Evolutionary conservation across 2,113 vertebrate species (phyloP), one percentile per base, ranked within the genome.

Genomic region (Mellivora capensis): DNA sequence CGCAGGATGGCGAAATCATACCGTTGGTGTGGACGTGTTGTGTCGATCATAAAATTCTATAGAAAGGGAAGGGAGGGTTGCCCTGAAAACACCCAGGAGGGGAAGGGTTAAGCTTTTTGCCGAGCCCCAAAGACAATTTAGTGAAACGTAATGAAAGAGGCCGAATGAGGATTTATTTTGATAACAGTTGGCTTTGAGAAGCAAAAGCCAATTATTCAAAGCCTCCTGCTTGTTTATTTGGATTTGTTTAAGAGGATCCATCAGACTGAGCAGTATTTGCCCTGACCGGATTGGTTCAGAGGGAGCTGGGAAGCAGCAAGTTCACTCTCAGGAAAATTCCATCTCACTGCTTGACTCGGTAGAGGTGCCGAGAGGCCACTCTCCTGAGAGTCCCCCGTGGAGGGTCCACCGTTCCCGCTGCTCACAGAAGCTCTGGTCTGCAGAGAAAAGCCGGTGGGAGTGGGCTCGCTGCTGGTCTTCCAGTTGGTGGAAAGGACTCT

Each of bases 201-300:
- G 93, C 91, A 88, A 91, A 97, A 93, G 77, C 37, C 94, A 93
- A 81, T 98, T 97, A 97, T 76, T 87, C 88, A 59, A 93, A 90
- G 91, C 91, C 62, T 52, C 47, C 83, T 81, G 20, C 81, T 85
- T 89, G 62, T 86, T 96, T 91, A 57, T n/a, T 93, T 57, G 57
- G 52, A 81, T 82, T 57, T 86, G 3, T 72, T 81, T 57, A 90
- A 92, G 77, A 95, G 89, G 52, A 25, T 25, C 39, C 72, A 42
- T 54, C 49, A 80, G 52, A 29, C 89, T 1, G 49, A 88, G 61
- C 82, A 37, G 37, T 42, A 88, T 49, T 76, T 69, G 52, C 77
- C 67, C 29, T 52, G 39, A 84, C 25, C 11, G 15, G 47, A 77
- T 31, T 39, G 90, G 85, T 21, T 88, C 61, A 14, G 54, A 83